phyloP scores from a whole-genome alignment of 64 coral and sea anemone species.

The Actinia tenebrosa region DNA sequence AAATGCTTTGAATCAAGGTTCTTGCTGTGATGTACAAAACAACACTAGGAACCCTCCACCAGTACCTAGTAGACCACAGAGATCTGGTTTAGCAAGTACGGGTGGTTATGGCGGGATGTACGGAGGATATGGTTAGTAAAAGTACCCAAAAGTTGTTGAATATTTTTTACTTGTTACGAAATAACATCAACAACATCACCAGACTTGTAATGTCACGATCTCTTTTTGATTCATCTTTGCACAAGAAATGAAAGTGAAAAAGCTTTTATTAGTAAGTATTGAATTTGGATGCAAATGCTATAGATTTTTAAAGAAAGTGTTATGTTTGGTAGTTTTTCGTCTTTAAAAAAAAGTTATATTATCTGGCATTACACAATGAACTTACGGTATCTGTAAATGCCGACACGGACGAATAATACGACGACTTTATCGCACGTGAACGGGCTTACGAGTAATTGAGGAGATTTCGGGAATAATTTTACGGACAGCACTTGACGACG shows the following conservation, averaged over 20 bases:
- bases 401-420: no score
- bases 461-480: no score
- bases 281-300: no score
- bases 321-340: no score
- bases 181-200: neutral
- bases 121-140: slow-evolving; percentile 32
- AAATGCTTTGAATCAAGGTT: neutral
- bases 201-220: neutral
- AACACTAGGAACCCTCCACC: slow-evolving; percentile 56
- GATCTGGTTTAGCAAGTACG: slow-evolving; percentile 9
- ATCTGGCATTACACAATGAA: no score
- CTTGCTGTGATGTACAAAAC: neutral
- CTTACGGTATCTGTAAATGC: no score
- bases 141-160: neutral
- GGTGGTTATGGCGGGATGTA: slow-evolving; percentile 49
- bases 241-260: neutral
- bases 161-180: neutral
- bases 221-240: neutral
- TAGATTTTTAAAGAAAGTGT: no score
- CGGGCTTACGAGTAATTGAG: no score
- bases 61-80: slow-evolving; percentile 54
- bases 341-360: no score
- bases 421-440: no score
- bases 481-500: no score
- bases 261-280: no score